Evolutionary conservation across 2,113 vertebrate genomes (phyloP), one percentile per base, ranked within the genome.

Genomic region (Corynorhinus townsendii): DNA sequence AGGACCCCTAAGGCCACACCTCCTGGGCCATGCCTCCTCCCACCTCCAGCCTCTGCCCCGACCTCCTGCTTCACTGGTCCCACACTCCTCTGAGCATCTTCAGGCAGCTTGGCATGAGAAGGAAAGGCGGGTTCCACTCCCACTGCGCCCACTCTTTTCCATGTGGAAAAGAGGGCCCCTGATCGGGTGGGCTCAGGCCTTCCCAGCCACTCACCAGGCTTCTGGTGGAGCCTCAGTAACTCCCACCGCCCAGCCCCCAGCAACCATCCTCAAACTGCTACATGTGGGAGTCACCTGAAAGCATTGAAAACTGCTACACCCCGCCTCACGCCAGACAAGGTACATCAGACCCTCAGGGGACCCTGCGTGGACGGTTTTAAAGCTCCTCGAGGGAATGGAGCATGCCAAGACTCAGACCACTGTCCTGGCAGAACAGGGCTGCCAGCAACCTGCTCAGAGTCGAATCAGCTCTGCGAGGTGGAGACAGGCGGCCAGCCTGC

Each of bases 381-480:
- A 71, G 26, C 45, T 72, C 19, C 24, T 38, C 10, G 2, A 76
- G 72, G n/a, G n/a, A 90, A 35, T 47, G 33, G 10, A 77, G 43
- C 4, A 3, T 38, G 45, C 24, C 59, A 38, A 22, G 35, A 62
- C 22, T 68, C 71, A 88, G 75, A 24, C 2, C 1, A 3, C 73
- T 49, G 47, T 79, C 54, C 35, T 9, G 59, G 56, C 59, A 86
- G n/a, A 33, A 81, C 87, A 84, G 45, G 89, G 64, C 75, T 92
- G 82, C 86, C 52, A 24, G 76, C 79, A 85, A 76, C 72, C 81
- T 87, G 86, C 92, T 93, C 33, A 0, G 89, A 96, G 0, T 9
- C 38, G 54, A 98, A 97, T 96, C 95, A 98, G 97, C 96, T 80
- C 95, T 91, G 68, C n/a, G 0, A 96, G 49, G 83, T 38, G 9